Evolutionary conservation across 2,797 vertebrate species (phyloP).

Genomic region (Salmo trutta): DNA sequence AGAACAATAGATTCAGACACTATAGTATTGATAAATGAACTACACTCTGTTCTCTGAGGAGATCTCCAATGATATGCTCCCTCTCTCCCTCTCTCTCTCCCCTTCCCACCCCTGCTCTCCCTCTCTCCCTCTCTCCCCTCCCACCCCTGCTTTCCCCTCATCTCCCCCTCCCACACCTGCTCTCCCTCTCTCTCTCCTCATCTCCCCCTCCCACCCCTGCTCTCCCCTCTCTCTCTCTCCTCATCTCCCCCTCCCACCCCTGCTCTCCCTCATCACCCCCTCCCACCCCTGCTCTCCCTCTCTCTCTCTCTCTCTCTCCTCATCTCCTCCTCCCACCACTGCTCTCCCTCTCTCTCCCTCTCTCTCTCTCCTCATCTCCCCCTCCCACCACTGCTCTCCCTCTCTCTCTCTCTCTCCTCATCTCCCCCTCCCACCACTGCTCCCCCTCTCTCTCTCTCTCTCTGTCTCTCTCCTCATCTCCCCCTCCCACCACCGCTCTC

Average conservation of each 20-base stretch:
- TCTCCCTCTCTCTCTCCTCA: no score
- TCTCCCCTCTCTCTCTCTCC: neutral
- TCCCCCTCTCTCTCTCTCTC: neutral
- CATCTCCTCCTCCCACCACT: neutral
- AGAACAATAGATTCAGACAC: neutral
- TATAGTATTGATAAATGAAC: neutral
- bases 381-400: neutral
- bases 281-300: no score
- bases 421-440: neutral
- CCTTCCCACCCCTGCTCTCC: neutral
- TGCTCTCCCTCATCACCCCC: neutral
- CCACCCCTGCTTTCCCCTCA: neutral
- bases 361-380: neutral
- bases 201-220: no score
- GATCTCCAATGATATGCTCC: slow-evolving; percentile 5
- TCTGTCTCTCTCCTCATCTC: neutral
- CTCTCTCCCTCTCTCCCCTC: neutral
- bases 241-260: neutral
- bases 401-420: neutral
- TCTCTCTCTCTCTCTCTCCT: no score
- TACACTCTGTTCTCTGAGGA: neutral
- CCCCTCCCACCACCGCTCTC: neutral
- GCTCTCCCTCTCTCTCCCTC: neutral
- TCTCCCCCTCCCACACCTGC: neutral
- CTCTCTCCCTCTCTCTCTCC: neutral